Base-by-base conservation (phyloP, 2,888 invertebrate species). In the Campoplex nolae region DNA sequence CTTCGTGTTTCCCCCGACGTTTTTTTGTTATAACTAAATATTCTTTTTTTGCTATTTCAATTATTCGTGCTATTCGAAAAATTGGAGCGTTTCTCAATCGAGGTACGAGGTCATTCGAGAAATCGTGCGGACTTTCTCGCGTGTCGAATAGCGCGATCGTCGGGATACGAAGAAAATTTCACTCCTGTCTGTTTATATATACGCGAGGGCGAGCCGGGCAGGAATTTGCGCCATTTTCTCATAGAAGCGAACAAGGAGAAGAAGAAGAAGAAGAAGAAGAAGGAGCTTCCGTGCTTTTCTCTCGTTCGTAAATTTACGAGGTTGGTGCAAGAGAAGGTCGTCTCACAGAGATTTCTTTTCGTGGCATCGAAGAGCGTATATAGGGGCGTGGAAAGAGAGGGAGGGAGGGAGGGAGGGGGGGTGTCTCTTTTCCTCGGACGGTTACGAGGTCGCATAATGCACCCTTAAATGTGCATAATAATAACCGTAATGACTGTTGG, bases 221-320 rank as follows among this genome's bases (percentile, higher is more conserved):
- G 32, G 80, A 73, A 73, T 73, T 73, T 65, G 73, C 71, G 32
- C 62, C 62, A 73, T 35, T 62, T 80, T 73, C 62, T 65, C 62
- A 23, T 45, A 58, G 48, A n/a, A 32, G 32, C 32, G 16, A 32
- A 45, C 45, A 9, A 32, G 58, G 28, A 62, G 28, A 32, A 62
- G 28, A 32, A 32, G 58, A 62, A 62, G 28, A 32, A 62, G 28
- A 32, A 32, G 32, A 13, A 71, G 76, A 28, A 23, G 23, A 32
- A 35, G 56, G 23, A 65, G 56, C 74, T 78, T 78, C 38, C 75
- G 71, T 65, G 62, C 84, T 78, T 74, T 71, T 42, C 78, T 71
- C 82, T 65, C 71, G 68, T 79, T 83, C 62, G 75, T 75, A 70
- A 83, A 86, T 83, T 83, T 83, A 86, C 83, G 85, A 84, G 73